Conservation (phyloP, 2,797 vertebrate genomes). For the Tolypeutes matacus region DNA sequence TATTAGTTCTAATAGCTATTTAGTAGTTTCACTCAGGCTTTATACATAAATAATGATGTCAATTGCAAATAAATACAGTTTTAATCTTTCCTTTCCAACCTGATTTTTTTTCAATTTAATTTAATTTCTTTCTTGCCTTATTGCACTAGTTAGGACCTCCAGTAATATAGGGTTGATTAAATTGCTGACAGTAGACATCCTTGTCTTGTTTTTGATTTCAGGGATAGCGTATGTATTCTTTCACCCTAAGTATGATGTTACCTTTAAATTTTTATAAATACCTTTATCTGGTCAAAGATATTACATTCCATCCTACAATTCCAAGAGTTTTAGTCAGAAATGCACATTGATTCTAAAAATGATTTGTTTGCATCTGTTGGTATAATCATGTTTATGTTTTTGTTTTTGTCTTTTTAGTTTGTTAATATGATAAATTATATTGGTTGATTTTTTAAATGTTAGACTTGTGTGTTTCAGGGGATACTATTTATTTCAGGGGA, state of each 20-base stretch:
- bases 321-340: background rate
- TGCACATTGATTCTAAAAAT: background rate
- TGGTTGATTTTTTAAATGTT: background rate
- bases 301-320: background rate
- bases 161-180: background rate
- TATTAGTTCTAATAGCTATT: too few relatives aligned
- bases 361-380: background rate
- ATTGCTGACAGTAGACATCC: background rate
- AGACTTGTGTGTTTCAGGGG: too few relatives aligned
- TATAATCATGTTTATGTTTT: background rate
- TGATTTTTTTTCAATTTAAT: background rate
- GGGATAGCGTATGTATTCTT: background rate
- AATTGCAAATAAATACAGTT: too few relatives aligned
- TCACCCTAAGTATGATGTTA: background rate
- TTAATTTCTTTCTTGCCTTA: background rate
- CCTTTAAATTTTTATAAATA: background rate
- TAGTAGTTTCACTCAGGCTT: background rate
- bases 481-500: background rate
- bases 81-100: too few relatives aligned
- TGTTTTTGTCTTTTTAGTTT: background rate
- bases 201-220: background rate
- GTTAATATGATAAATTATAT: background rate
- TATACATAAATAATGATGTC: too few relatives aligned
- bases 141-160: background rate
- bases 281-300: background rate